Base-by-base conservation (phyloP, 2,797 vertebrate species). In the Channa striata region DNA sequence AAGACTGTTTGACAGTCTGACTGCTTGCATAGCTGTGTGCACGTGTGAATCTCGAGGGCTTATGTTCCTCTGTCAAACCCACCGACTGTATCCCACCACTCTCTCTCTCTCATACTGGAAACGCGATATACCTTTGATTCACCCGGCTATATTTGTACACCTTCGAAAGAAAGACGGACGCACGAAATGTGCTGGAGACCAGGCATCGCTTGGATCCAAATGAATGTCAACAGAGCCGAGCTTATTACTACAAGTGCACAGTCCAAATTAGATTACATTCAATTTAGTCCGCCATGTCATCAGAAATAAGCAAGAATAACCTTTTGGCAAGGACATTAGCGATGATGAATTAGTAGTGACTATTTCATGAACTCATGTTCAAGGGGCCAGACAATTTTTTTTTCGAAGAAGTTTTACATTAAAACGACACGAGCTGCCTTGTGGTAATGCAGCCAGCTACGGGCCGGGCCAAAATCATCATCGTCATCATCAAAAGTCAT, bases 361-460 rank as follows among this genome's bases (percentile, higher is more conserved):
- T 76, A 72, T 76, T 83, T 68, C 69, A 59, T 79, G 71, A 82
- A 76, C 77, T 83, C 36, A 4, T 79, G 58, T 82, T 71, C 47
- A 48, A 68, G 63, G 52, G 72, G 77, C 72, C 70, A 50, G 59
- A 68, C 75, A 65, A n/a, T 25, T 46, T 72, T 72, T 70, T 59
- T 62, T 78, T 65, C 1, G 14, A 61, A 47, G 50, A 78, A 75
- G 59, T 84, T 84, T 52, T 62, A 77, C 64, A 80, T 89, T 82
- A 76, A 84, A 77, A 69, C 86, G 89, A 87, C 78, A 51, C 37
- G 34, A 68, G 67, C 52, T 85, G 87, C 87, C 74, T 85, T 77
- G 81, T 60, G 81, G 85, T 86, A 80, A 83, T 70, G 53, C 33
- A 60, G 74, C 61, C 74, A 11, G 59, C 80, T 33, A 70, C 11